Evolutionary conservation across 2,113 vertebrate species (phyloP), one percentile per base, ranked within the genome.

Genomic region (Brevimyrus niger): DNA sequence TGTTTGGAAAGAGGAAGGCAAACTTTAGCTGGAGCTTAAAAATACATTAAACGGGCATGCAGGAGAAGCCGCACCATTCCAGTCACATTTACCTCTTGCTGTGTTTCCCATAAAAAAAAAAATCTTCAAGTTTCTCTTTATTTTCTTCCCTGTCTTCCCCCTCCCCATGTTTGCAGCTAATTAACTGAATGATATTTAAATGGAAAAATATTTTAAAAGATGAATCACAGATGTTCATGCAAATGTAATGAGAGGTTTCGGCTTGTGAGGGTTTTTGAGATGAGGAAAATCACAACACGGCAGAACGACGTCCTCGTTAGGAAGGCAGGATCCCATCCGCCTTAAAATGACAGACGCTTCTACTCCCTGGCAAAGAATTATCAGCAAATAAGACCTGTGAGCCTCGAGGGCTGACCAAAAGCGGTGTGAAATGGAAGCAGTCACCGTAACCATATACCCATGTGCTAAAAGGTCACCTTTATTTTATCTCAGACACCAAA

Each of bases 141-240:
- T 93, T 93, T 90, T 90, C 92, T 91, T 93, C 91, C 92, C 92
- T 87, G 48, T 73, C 80, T 58, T 73, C 31, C 83, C 53, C 44
- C 86, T 35, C 91, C 88, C 0, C 88, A 89, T 88, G 31, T 83
- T 76, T 73, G 48, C 85, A 50, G 38, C 92, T 95, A 95, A 96
- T 96, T 95, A 95, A 94, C 93, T 94, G 94, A 93, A 92, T 94
- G 93, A 93, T 92, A 94, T 94, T 93, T 94, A 93, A 91, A 91
- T 92, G 93, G 91, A 94, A 95, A 95, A 94, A 91, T 93, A 93
- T 95, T 94, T 94, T 88, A 90, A 93, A 95, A 93, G 94, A 93
- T 94, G 92, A 93, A 94, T 92, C 90, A 88, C 95, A 95, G 94
- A 95, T 96, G 93, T 93, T 94, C 92, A 95, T 95, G 94, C 93